These are phyloP conservation scores for Oenanthe melanoleuca DNA, from an alignment of 2,113 vertebrate species.

Conservation along the genomic window DNA sequence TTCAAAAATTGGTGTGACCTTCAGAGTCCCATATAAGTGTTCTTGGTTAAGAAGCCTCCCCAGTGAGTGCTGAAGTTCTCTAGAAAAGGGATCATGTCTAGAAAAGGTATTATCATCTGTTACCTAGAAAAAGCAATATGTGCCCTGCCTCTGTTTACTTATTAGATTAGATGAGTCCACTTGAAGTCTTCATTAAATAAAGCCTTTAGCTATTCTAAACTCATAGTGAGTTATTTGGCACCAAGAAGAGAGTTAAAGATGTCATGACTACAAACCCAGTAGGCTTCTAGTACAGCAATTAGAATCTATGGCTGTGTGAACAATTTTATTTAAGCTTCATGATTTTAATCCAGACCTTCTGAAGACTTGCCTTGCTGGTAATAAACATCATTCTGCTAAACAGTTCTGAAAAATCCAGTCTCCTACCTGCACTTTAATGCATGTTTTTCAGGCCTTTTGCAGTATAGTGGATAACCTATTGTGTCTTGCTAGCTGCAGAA, in stretches of 20 bases:
- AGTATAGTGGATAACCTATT: not conserved
- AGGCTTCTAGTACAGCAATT: not conserved
- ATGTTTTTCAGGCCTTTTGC: not conserved
- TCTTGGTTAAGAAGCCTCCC: not conserved
- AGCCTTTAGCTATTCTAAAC: not conserved
- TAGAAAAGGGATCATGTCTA: not conserved
- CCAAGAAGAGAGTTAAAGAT: not conserved
- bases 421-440: rapidly evolving
- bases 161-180: not conserved
- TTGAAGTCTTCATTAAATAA: not conserved
- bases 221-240: not conserved
- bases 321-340: not conserved
- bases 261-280: not conserved
- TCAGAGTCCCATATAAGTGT: not conserved
- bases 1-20: not conserved
- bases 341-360: not conserved
- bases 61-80: not conserved
- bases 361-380: not conserved
- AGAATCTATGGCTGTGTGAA: rapidly evolving
- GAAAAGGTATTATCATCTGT: not conserved
- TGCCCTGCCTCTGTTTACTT: not conserved
- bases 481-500: not conserved
- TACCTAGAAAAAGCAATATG: not conserved
- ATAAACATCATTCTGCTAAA: not conserved
- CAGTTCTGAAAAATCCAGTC: not conserved